Percentiles rank a stretch among this genome's conserved stretches.
Conservation (phyloP, 2,797 vertebrate species). For the Mus spretus region DNA sequence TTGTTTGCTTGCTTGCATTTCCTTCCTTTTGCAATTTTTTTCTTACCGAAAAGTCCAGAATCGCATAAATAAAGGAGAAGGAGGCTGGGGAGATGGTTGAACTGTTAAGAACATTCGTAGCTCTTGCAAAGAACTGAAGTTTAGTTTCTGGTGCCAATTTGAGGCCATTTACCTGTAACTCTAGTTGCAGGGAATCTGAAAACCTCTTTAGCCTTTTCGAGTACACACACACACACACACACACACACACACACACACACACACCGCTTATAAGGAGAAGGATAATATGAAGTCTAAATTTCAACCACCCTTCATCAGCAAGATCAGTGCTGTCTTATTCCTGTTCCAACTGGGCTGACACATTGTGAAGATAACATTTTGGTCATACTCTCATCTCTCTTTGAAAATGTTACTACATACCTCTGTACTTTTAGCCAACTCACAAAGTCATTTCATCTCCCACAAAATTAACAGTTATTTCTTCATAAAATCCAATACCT, state of each 20-base stretch:
- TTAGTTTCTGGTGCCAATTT: neutral
- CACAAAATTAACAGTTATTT: neutral
- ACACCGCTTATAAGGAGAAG: neutral
- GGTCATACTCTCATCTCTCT: neutral
- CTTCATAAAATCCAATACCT: neutral
- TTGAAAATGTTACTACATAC: neutral
- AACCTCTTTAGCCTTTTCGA: neutral
- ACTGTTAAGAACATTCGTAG: neutral
- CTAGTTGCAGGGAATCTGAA: neutral
- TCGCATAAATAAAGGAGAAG: neutral
- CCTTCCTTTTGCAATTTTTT: neutral
- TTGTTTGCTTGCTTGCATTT: neutral
- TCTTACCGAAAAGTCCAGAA: neutral
- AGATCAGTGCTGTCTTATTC: rapidly evolving
- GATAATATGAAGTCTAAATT: too few relatives aligned
- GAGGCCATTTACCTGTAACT: neutral
- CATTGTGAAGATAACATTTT: neutral
- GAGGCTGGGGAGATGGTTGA: neutral
- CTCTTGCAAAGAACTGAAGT: neutral
- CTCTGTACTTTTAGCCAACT: neutral
- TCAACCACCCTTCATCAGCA: neutral
- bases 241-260: neutral
- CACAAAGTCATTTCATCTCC: neutral
- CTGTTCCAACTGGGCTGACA: neutral
- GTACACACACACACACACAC: neutral